Conservation (phyloP, 2,113 vertebrate species). For the Forbesichthys papilliferus region DNA sequence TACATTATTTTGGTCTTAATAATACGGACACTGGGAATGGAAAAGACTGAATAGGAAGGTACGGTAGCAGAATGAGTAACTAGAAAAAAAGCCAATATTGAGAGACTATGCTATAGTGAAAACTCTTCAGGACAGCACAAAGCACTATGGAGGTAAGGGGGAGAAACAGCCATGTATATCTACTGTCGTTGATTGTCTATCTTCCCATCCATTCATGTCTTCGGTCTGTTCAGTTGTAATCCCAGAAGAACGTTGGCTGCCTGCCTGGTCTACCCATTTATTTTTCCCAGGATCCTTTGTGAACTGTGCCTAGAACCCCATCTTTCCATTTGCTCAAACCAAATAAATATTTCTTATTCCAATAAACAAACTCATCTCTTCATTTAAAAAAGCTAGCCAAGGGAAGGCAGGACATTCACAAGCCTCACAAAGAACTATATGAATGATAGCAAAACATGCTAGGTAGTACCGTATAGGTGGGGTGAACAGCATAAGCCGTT, state of each 20-base stretch:
- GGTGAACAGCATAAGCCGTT: background rate
- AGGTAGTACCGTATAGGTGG: background rate
- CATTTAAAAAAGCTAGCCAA: slow-evolving; percentile 13
- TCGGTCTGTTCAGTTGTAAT: slow-evolving; percentile 9
- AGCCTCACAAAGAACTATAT: no score
- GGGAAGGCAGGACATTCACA: background rate
- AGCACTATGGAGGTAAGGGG: slow-evolving; percentile 1
- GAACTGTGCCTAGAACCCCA: slow-evolving; percentile 49
- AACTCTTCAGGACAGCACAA: background rate
- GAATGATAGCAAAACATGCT: no score
- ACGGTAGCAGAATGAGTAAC: slow-evolving; percentile 8
- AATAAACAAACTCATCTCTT: slow-evolving; percentile 51
- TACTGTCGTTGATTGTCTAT: slow-evolving; percentile 11
- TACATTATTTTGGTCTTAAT: no score
- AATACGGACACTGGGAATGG: background rate
- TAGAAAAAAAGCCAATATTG: background rate
- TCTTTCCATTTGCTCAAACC: slow-evolving; percentile 68
- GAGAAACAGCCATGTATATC: background rate
- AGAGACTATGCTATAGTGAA: background rate
- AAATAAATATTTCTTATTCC: slow-evolving; percentile 54
- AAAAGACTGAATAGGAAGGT: background rate
- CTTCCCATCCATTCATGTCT: slow-evolving; percentile 6
- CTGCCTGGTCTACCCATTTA: slow-evolving; percentile 31
- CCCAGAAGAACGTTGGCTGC: slow-evolving; percentile 28
- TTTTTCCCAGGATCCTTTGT: slow-evolving; percentile 60